A percentile compares a stretch with the other conserved stretches of the same genome.
These are phyloP conservation scores for Matsumyia berberina DNA, from an alignment of 2,888 invertebrate species.

Conservation along the genomic window DNA sequence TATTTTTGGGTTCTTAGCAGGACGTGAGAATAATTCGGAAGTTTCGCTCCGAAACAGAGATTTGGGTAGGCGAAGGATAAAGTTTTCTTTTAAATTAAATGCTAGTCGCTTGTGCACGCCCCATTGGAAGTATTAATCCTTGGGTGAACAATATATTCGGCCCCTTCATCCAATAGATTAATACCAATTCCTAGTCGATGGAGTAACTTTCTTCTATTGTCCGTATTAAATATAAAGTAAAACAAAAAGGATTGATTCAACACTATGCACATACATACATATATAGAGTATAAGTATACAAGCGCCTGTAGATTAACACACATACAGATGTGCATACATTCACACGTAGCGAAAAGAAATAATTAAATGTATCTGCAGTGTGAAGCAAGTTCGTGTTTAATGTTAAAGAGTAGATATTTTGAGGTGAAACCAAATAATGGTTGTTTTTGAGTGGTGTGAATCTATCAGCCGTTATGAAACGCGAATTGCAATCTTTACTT, in stretches of 20 bases:
- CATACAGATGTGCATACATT: too few relatives aligned
- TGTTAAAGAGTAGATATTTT: too few relatives aligned
- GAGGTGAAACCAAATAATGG: too few relatives aligned
- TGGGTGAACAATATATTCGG: slow-evolving; percentile 27
- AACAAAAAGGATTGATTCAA: background rate
- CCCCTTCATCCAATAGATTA: slow-evolving; percentile 42
- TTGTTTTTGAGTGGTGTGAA: too few relatives aligned
- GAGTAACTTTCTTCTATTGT: slow-evolving; percentile 23
- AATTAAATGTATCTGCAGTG: too few relatives aligned
- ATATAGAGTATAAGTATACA: too few relatives aligned
- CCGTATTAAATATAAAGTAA: slow-evolving; percentile 1
- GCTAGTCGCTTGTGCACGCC: slow-evolving; percentile 41
- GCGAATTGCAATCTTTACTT: too few relatives aligned
- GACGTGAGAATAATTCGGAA: slow-evolving; percentile 67
- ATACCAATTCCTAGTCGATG: slow-evolving; percentile 9
- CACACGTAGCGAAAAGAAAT: too few relatives aligned
- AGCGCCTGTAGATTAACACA: too few relatives aligned
- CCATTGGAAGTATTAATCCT: slow-evolving; percentile 59
- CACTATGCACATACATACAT: too few relatives aligned
- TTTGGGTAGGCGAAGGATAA: slow-evolving; percentile 43
- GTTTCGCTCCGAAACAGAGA: slow-evolving; percentile 33
- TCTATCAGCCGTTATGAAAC: too few relatives aligned
- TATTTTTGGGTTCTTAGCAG: slow-evolving; percentile 44
- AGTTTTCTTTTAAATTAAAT: slow-evolving; percentile 61
- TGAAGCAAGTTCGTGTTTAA: too few relatives aligned